phyloP scores from a whole-genome alignment of 2,113 vertebrate species.

The Grus americana region DNA sequence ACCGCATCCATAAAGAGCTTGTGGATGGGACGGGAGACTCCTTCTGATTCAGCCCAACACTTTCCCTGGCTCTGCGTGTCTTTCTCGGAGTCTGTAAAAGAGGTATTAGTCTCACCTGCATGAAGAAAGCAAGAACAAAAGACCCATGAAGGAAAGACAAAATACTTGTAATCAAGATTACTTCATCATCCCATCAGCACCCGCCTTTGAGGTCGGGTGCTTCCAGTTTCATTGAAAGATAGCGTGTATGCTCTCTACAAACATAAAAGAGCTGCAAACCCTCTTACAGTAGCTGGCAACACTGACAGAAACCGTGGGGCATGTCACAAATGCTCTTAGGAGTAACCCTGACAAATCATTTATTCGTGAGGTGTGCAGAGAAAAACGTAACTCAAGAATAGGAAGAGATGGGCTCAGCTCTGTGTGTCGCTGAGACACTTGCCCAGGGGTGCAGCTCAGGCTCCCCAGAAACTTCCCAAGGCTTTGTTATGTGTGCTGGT shows the following conservation, averaged over 20 bases:
- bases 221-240: background rate
- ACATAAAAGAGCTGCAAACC: background rate
- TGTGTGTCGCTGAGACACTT: background rate
- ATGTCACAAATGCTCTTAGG: background rate
- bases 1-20: rapidly evolving
- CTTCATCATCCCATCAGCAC: background rate
- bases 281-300: background rate
- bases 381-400: background rate
- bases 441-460: background rate
- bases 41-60: background rate
- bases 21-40: background rate
- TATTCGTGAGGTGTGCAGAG: background rate
- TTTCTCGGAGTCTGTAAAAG: background rate
- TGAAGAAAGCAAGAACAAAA: background rate
- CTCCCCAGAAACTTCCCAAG: background rate
- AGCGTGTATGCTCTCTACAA: background rate
- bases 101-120: too few species aligned
- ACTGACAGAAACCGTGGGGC: too few species aligned
- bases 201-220: background rate
- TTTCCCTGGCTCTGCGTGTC: background rate
- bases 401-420: background rate
- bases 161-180: background rate
- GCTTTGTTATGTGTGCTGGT: background rate
- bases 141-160: background rate
- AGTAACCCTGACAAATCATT: background rate